Evolutionary conservation across 2,113 vertebrate species (phyloP), one percentile per base, ranked within the genome.

Genomic region (Poeciliopsis turrubarensis): DNA sequence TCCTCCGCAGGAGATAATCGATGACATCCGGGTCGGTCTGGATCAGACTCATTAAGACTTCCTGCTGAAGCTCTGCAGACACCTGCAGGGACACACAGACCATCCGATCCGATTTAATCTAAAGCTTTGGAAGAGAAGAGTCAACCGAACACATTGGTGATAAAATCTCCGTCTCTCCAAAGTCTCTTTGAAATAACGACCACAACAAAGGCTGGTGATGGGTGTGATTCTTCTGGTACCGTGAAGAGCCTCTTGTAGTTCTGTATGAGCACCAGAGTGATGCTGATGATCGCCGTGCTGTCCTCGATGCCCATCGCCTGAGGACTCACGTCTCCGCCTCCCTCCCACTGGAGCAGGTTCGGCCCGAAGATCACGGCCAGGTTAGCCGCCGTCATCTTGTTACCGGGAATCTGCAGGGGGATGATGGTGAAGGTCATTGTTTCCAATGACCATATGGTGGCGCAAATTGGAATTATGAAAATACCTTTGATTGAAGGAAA

Each of bases 331-430:
- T 97, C 96, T 22, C 89, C 94, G 10, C 94, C 88, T 25, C 83
- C 84, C 30, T 97, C 97, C 62, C 86, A 93, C 91, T 96, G 96
- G 54, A 99, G 92, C 72, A 99, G 90, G 90, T 97, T 95, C 13
- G 97, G 96, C 34, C 97, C 97, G 32, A 99, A 98, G 84, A 98
- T 93, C 27, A 97, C 96, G 0, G 97, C 97, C 90, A 99, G 86
- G 87, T 99, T 99, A 0, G 93, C 94, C 0, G 92, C 92, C 0
- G 97, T 98, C 97, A 99, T 99, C 87, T 97, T 97, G 87, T 99
- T 99, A 5, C 97, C 97, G 3, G 92, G 86, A 69, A 98, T 88
- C 97, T 98, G 70, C n/a, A 72, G 0, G 25, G 51, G 57, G 27
- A 31, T 1, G 3, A 34, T 14, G 13, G 37, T n/a, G n/a, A n/a